These are phyloP conservation scores for Halictus ligatus DNA, from an alignment of 2,888 invertebrate genomes.

Conservation along the genomic window DNA sequence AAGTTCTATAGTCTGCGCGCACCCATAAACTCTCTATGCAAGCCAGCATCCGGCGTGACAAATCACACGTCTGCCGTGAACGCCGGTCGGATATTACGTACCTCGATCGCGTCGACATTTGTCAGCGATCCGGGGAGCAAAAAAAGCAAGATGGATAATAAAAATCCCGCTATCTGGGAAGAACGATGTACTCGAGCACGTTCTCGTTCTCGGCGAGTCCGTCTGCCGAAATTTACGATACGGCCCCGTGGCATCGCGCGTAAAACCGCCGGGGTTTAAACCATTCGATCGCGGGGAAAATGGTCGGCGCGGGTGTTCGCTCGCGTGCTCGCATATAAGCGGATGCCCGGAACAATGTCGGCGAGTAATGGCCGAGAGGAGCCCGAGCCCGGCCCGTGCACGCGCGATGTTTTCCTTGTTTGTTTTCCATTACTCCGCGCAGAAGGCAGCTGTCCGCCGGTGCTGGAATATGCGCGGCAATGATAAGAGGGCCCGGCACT, in stretches of 20 bases:
- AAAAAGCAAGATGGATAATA: conserved; percentile 37
- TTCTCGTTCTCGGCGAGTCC: conserved; percentile 19
- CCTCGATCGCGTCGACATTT: conserved; percentile 21
- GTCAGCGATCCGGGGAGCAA: not conserved
- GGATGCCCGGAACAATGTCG: not conserved
- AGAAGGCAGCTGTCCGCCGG: conserved; percentile 55
- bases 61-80: conserved; percentile 14
- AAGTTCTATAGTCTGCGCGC: not conserved
- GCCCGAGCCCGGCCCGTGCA: conserved; percentile 51
- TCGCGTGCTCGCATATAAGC: not conserved
- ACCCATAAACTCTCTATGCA: not conserved
- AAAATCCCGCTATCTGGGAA: conserved; percentile 49
- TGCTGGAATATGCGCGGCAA: conserved; percentile 69
- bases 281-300: conserved; percentile 46
- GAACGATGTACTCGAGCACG: conserved; percentile 48
- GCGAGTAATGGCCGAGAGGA: conserved; percentile 27
- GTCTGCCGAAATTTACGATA: conserved; percentile 57
- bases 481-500: conserved; percentile 73
- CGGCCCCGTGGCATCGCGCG: conserved; percentile 36
- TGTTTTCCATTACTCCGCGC: conserved; percentile 70
- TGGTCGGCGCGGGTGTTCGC: not conserved
- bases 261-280: conserved; percentile 53
- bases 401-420: conserved; percentile 70
- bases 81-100: conserved; percentile 15
- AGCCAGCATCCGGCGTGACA: not conserved